Evolutionary conservation across 2,113 vertebrate genomes (phyloP), one percentile per base, ranked within the genome.

Genomic region (Dipodomys ordii): DNA sequence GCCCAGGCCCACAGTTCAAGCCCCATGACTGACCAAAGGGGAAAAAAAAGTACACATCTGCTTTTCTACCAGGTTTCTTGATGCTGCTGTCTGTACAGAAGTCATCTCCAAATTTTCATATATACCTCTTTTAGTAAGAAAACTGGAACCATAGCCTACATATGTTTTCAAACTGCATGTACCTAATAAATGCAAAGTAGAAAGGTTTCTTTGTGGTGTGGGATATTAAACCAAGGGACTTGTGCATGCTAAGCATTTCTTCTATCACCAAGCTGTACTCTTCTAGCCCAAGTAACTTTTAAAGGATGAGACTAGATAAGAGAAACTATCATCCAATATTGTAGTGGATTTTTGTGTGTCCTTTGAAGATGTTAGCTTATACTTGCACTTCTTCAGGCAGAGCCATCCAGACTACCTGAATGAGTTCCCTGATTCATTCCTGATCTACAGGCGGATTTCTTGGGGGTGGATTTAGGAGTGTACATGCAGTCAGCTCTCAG

Each of bases 321-420:
- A 65, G 23, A 2, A 57, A 39, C 15, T 12, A 23, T 79, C 27
- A 91, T 82, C 12, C 23, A 80, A 30, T 25, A 67, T 46, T 13
- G 83, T n/a, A 49, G 25, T 76, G 72, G 62, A 68, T 83, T 92
- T n/a, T 90, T 39, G 39, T 39, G 39, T 39, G 39, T 39, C 39
- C 25, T 84, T 19, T 39, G 23, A 89, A 91, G 69, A 68, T 79
- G 80, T 96, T 39, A 88, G 78, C 71, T 77, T 92, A 88, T 13
- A 13, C 53, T 57, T 57, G 32, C 65, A 25, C 68, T 72, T 87
- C 72, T 83, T 82, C 85, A 44, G 69, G 32, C 64, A 35, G 0
- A 32, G 22, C 79, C 20, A 64, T 64, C 65, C 25, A 80, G 32
- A 92, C 86, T 65, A 73, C 19, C 32, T 65, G 1, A 1, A 16